Evolutionary conservation across 2,113 vertebrate species (phyloP).

Genomic region (Peromyscus polionotus): DNA sequence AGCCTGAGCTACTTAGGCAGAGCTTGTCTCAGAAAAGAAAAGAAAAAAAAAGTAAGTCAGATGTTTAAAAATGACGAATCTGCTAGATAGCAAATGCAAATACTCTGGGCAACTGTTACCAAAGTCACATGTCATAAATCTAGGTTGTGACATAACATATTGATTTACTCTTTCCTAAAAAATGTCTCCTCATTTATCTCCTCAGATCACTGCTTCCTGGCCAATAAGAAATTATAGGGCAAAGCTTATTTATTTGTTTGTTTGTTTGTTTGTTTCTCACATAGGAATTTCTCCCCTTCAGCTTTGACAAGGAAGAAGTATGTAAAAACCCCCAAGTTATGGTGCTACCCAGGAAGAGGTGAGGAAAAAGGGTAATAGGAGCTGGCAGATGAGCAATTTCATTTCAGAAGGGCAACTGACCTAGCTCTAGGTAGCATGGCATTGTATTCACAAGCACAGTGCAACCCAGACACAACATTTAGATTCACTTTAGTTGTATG

Average conservation of each 20-base stretch:
- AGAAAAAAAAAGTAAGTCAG: neutral
- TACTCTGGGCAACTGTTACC: conserved; percentile 20
- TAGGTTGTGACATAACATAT: conserved; percentile 64
- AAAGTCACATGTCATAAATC: conserved; percentile 60
- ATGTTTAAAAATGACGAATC: conserved; percentile 61
- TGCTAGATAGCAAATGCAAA: conserved; percentile 61
- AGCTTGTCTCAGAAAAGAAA: neutral
- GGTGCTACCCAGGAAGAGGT: neutral
- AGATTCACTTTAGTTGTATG: conserved; percentile 45
- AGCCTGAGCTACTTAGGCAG: neutral
- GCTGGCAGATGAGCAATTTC: neutral
- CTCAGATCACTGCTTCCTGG: too few relatives aligned
- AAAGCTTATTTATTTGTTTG: neutral
- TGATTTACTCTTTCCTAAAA: conserved; percentile 40
- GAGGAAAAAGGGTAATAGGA: neutral
- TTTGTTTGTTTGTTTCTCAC: neutral
- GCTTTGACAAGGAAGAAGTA: conserved; percentile 31
- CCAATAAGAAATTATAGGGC: neutral
- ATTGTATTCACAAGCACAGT: neutral
- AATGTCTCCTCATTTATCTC: neutral
- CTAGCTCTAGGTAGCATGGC: neutral
- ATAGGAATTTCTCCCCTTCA: neutral
- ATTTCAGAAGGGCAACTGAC: neutral
- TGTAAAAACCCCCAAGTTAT: neutral
- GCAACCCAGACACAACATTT: conserved; percentile 14